phyloP scores from a whole-genome alignment of 2,797 vertebrate species.

The Toxotes lorentzi region DNA sequence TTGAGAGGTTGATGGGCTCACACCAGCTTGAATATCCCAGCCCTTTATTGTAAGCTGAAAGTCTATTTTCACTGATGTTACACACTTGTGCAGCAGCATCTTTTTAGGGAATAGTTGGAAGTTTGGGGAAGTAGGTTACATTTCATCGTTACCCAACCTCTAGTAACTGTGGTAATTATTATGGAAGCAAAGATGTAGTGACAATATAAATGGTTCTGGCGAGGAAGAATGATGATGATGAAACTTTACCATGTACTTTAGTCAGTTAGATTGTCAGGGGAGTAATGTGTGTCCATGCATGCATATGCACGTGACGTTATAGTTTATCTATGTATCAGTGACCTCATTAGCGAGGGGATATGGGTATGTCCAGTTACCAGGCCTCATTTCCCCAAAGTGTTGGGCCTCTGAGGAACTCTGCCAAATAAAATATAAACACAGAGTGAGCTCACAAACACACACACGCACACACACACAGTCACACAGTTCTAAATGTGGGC shows the following conservation, averaged over 20 bases:
- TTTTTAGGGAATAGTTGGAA: neutral
- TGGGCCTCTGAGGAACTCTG: conserved; percentile 28
- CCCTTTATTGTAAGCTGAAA: conserved; percentile 14
- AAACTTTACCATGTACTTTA: conserved; percentile 2
- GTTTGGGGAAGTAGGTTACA: neutral
- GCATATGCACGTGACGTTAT: conserved; percentile 7
- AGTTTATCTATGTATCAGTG: conserved; percentile 31
- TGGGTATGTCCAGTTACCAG: conserved; percentile 33
- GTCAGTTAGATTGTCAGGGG: neutral
- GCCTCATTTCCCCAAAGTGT: conserved; percentile 46
- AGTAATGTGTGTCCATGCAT: conserved; percentile 4
- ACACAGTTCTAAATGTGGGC: conserved; percentile 36
- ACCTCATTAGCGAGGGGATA: conserved; percentile 32
- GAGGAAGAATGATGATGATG: neutral
- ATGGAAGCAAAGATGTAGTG: too few species aligned
- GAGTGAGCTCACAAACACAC: conserved; percentile 16
- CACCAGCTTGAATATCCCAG: neutral
- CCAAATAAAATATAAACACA: conserved; percentile 54
- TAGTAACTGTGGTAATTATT: too few species aligned
- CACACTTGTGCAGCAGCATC: neutral
- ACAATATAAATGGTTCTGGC: too few species aligned
- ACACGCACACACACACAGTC: conserved; percentile 3
- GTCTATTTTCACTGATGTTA: conserved; percentile 11
- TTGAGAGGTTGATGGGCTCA: conserved; percentile 35
- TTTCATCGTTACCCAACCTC: too few species aligned